A percentile compares a stretch with the other conserved stretches of the same genome.
Evolutionary conservation across 2,113 vertebrate genomes (phyloP).

Genomic region (Taxidea taxus): DNA sequence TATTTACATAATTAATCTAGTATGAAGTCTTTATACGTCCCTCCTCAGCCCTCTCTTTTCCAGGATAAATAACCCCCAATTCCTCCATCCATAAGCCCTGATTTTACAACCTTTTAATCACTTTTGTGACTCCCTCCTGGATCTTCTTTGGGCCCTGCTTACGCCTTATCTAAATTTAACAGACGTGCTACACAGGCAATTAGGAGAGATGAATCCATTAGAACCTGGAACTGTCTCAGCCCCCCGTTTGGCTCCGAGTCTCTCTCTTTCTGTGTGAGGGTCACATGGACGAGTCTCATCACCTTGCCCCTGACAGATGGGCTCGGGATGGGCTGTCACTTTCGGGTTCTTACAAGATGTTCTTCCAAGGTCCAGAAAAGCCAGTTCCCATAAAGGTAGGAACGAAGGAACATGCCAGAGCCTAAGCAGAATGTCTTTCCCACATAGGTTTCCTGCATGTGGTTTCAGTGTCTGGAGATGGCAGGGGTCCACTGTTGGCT

Average conservation of each 20-base stretch:
- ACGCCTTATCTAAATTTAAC: constrained; percentile 58
- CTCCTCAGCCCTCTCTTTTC: constrained; percentile 53
- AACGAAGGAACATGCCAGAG: background rate
- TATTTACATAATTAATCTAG: constrained; percentile 67
- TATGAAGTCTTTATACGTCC: constrained; percentile 56
- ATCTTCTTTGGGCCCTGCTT: constrained; percentile 25
- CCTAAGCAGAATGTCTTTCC: background rate
- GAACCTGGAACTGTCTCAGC: background rate
- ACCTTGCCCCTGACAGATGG: background rate
- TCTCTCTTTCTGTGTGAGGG: background rate
- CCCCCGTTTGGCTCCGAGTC: background rate
- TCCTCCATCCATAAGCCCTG: constrained; percentile 24
- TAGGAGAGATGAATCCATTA: constrained; percentile 25
- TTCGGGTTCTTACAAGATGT: background rate
- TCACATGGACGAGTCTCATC: background rate
- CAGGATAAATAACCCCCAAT: constrained; percentile 58
- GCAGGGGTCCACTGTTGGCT: background rate
- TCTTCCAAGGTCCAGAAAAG: background rate
- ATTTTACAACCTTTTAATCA: constrained; percentile 61
- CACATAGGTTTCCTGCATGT: background rate
- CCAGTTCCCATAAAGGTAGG: background rate
- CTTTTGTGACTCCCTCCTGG: constrained; percentile 51
- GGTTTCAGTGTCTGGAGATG: background rate
- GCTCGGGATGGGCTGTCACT: background rate
- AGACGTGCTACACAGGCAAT: constrained; percentile 14